Evolutionary conservation across 2,797 vertebrate genomes (phyloP).

Genomic region (Poeciliopsis presidionis): DNA sequence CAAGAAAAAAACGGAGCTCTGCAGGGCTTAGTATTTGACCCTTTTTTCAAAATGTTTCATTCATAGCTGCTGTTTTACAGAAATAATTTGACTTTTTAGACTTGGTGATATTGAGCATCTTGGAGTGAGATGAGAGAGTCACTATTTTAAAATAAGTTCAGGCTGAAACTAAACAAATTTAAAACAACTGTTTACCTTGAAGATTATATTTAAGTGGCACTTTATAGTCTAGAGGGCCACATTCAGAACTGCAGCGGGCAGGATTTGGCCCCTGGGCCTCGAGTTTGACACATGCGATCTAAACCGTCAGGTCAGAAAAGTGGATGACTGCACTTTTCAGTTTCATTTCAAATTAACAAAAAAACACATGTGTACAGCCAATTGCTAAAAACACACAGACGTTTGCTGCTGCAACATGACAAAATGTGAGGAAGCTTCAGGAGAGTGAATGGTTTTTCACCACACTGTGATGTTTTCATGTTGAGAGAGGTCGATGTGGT

Average conservation of each 20-base stretch:
- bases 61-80: background rate
- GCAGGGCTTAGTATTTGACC: background rate
- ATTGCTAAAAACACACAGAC: background rate
- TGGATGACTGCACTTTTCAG: background rate
- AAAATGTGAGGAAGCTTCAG: background rate
- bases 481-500: conserved; percentile 9
- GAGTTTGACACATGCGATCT: background rate
- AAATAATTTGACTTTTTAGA: background rate
- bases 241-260: background rate
- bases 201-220: background rate
- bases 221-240: no score
- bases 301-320: background rate
- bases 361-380: background rate
- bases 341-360: background rate
- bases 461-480: background rate
- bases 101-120: background rate
- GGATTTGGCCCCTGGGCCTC: no score
- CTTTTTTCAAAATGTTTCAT: background rate
- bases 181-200: background rate
- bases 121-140: background rate
- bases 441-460: background rate
- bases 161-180: background rate
- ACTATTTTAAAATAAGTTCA: background rate
- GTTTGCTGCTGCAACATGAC: background rate
- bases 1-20: background rate